These are phyloP conservation scores for Sphaeramia orbicularis DNA, from an alignment of 2,797 vertebrate genomes.

Conservation along the genomic window DNA sequence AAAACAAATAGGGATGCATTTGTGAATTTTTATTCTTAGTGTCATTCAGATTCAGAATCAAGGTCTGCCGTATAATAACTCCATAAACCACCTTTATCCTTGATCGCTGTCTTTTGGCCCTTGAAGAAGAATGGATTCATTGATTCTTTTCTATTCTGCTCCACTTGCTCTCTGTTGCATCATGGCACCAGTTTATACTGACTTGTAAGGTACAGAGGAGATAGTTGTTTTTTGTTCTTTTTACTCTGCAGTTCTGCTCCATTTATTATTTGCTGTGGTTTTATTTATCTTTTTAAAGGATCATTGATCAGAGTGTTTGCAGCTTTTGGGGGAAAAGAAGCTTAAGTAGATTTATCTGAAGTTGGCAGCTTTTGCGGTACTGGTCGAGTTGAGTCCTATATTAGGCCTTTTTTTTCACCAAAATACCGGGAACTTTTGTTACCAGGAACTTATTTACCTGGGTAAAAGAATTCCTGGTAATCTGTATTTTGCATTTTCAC, in stretches of 20 bases:
- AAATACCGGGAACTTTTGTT: too few relatives aligned
- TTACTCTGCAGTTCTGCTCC: conserved; percentile 10
- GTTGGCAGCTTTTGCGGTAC: too few relatives aligned
- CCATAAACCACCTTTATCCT: conserved; percentile 1
- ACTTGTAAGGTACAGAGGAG: conserved; percentile 39
- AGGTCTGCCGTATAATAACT: neutral
- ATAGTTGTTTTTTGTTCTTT: conserved; percentile 16
- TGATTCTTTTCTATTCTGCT: conserved; percentile 45
- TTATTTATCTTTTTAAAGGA: conserved; percentile 6
- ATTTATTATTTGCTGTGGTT: conserved; percentile 1
- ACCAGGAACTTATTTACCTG: too few relatives aligned
- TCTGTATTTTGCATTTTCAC: too few relatives aligned
- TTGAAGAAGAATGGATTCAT: conserved; percentile 44
- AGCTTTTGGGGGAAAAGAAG: neutral
- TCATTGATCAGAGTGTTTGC: neutral
- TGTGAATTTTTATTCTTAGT: neutral
- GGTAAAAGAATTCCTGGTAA: too few relatives aligned
- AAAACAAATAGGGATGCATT: conserved; percentile 2
- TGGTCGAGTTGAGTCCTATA: too few relatives aligned
- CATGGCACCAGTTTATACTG: conserved; percentile 54
- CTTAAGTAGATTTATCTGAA: neutral
- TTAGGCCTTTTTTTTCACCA: too few relatives aligned
- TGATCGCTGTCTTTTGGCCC: conserved; percentile 13
- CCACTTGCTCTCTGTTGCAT: conserved; percentile 79
- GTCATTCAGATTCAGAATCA: neutral